These are phyloP conservation scores for Loxodonta africana DNA, from an alignment of 2,113 vertebrate genomes.

Conservation along the genomic window DNA sequence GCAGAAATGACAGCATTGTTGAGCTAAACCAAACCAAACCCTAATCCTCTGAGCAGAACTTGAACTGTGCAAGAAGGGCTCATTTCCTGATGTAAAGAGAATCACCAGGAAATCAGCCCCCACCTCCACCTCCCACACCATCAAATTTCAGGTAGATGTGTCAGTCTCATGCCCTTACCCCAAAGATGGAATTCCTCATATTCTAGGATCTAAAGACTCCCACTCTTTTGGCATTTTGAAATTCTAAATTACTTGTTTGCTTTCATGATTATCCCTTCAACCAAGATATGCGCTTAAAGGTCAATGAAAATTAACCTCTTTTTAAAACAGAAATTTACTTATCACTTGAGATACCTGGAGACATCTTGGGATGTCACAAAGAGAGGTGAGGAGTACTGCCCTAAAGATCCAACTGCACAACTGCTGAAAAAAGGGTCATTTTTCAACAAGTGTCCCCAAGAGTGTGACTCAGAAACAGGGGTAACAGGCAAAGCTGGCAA, in stretches of 20 bases:
- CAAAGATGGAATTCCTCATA: neutral
- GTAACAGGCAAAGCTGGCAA: neutral
- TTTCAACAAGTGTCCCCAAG: conserved; percentile 49
- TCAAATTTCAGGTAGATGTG: neutral
- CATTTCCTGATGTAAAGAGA: conserved; percentile 27
- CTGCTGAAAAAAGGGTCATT: neutral
- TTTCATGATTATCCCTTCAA: neutral
- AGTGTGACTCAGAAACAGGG: neutral
- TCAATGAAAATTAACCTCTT: conserved; percentile 46
- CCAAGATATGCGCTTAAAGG: conserved; percentile 16
- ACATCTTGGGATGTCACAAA: conserved; percentile 45
- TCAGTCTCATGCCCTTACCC: neutral
- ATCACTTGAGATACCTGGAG: conserved; percentile 50
- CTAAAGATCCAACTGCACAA: conserved; percentile 10
- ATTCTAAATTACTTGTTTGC: conserved; percentile 12
- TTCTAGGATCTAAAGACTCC: neutral
- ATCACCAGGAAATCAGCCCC: neutral
- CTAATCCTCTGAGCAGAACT: neutral
- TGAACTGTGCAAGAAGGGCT: neutral
- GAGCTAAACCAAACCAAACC: neutral
- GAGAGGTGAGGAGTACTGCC: neutral
- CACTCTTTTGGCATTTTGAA: neutral
- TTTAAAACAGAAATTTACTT: conserved; percentile 72
- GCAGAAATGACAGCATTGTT: neutral
- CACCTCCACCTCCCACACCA: neutral